Conservation (phyloP, 2,797 vertebrate species). For the Falco berigora region DNA sequence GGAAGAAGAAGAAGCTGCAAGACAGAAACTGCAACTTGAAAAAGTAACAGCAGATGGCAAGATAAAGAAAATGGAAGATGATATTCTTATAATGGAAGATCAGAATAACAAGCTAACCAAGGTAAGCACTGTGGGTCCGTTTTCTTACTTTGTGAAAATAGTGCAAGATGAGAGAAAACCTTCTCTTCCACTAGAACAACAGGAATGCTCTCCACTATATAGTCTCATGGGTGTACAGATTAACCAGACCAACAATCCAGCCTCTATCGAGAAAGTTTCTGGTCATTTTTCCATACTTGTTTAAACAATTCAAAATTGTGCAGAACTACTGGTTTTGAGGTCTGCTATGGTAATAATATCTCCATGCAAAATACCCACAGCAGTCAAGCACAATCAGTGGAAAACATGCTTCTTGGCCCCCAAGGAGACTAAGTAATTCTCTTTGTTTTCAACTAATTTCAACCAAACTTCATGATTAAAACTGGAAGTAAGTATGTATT, state of each 20-base stretch:
- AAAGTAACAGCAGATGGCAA: constrained; percentile 92
- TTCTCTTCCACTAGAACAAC: not conserved
- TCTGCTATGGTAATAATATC: not conserved
- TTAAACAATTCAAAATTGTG: not conserved
- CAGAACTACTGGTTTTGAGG: not conserved
- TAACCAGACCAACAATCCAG: not conserved
- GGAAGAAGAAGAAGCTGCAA: constrained; percentile 91
- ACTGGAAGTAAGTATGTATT: not conserved
- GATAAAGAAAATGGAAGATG: constrained; percentile 95
- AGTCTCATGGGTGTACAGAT: not conserved
- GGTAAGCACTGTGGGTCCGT: constrained; percentile 58
- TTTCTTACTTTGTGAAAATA: not conserved
- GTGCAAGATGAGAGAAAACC: not conserved
- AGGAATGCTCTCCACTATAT: not conserved
- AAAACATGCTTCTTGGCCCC: not conserved
- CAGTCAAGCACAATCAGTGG: not conserved
- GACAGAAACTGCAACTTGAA: constrained; percentile 93
- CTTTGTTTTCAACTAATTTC: not conserved
- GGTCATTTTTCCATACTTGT: not conserved
- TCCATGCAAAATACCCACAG: not conserved
- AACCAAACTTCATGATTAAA: not conserved
- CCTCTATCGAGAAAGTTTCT: not conserved
- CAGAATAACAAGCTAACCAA: constrained; percentile 93
- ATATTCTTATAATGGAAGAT: constrained; percentile 91
- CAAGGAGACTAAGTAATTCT: not conserved